Percentiles rank a stretch among this genome's conserved stretches.
Conservation (phyloP, 2,797 vertebrate species). For the Pitangus sulphuratus region DNA sequence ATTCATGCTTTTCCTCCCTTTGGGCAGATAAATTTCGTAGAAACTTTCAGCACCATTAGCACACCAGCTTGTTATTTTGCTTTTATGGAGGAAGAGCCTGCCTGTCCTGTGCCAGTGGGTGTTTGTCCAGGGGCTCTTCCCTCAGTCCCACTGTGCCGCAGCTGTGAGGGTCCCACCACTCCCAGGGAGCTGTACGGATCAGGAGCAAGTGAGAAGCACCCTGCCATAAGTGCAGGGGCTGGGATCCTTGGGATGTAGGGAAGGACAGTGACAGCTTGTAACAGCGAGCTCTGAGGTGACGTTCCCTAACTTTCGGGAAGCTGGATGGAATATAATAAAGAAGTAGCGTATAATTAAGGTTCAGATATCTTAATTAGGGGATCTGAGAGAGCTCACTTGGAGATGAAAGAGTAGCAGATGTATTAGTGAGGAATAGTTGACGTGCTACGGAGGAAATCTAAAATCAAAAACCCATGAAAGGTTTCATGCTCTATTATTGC, state of each 20-base stretch:
- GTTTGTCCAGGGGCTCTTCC: neutral
- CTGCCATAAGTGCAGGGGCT: accelerated
- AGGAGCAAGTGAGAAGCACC: accelerated
- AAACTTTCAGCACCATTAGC: neutral
- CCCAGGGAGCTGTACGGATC: accelerated
- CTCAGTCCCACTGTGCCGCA: neutral
- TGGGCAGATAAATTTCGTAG: neutral
- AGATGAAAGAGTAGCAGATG: constrained; percentile 83
- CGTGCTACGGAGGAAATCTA: constrained; percentile 73
- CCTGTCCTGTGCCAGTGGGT: accelerated
- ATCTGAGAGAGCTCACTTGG: constrained; percentile 73
- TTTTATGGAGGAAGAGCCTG: neutral
- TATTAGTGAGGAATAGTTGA: constrained; percentile 76
- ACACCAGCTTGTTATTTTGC: accelerated
- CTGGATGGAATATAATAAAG: constrained; percentile 57
- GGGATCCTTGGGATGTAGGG: accelerated
- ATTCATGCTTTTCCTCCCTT: accelerated
- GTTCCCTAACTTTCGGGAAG: constrained; percentile 52
- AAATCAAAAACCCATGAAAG: constrained; percentile 79
- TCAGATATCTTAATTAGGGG: constrained; percentile 82
- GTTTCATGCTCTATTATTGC: constrained; percentile 74
- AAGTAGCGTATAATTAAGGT: constrained; percentile 79
- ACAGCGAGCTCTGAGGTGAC: neutral
- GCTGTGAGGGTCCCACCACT: neutral
- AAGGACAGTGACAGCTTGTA: accelerated